These are phyloP conservation scores for Hephaestus fuliginosus DNA, from an alignment of 2,797 vertebrate species.

Conservation along the genomic window DNA sequence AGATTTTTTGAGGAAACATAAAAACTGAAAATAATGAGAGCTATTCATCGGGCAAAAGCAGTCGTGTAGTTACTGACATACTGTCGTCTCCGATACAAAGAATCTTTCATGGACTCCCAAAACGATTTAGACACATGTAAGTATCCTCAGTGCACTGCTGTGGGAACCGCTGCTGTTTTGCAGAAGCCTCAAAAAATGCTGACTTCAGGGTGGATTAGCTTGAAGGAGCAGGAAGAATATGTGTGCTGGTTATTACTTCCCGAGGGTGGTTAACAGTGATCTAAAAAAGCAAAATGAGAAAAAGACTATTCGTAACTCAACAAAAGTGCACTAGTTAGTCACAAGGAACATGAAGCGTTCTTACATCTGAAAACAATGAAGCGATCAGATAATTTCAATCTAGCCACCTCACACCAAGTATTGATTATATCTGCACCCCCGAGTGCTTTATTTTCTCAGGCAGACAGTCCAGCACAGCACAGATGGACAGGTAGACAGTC, in stretches of 20 bases:
- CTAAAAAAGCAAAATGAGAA: background rate
- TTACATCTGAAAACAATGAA: conserved; percentile 5
- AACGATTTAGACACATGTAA: background rate
- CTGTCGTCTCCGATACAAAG: background rate
- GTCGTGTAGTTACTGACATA: background rate
- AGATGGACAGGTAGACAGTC: conserved; percentile 40
- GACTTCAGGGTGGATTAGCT: conserved; percentile 15
- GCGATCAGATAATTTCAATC: conserved; percentile 10
- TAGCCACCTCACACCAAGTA: conserved; percentile 19
- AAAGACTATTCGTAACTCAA: background rate
- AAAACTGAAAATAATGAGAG: conserved; percentile 6
- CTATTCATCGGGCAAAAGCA: background rate
- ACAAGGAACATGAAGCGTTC: background rate
- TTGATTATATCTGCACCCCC: conserved; percentile 23
- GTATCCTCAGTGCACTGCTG: background rate
- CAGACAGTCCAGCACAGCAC: conserved; percentile 9
- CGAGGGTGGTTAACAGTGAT: background rate
- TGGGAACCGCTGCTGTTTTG: conserved; percentile 22
- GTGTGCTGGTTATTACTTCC: background rate
- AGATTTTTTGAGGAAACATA: background rate
- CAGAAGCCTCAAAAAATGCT: conserved; percentile 32
- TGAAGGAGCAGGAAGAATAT: background rate
- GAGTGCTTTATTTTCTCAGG: conserved; percentile 28
- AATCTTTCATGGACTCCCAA: background rate
- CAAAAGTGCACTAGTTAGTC: background rate